Base-by-base conservation (phyloP, 2,797 vertebrate species). In the Oreochromis grahami region DNA sequence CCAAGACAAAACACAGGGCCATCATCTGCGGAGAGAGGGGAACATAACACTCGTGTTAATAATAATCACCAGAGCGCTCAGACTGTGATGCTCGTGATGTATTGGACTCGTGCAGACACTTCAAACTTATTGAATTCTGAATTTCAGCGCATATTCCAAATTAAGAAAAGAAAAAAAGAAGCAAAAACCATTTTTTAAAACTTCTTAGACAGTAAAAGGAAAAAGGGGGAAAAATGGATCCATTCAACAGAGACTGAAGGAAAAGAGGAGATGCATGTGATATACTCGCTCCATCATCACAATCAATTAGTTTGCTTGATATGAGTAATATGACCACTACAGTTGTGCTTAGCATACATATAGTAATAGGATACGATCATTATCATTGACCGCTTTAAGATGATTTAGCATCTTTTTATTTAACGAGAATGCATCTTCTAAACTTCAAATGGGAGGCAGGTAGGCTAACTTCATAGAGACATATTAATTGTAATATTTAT, bases 1-100 rank as follows among this genome's bases (percentile, higher is more conserved):
- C 98, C 94, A 99, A 96, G 87, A 99, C 96, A 3, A 99, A 99
- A 93, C 98, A 99, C 95, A 99, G 87, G 78, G 96, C 98, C 95
- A 99, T 96, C 95, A 99, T 98, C 98, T 99, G 96, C 88, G 63
- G 58, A 63, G 65, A 90, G 63, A 88, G 56, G 81, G 13, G 15
- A 79, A 32, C 29, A 65, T 55, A 68, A 60, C 58, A 53, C 24
- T 19, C 1, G 3, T 7, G 34, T 79, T 55, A 82, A 60, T 41
- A 55, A 43, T 21, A 32, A 51, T 21, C 0, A 24, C 7, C 3
- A 41, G 50, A 43, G 34, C 3, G 13, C 34, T 52, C 21, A 5
- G 17, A 19, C 15, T 29, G 68, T 72, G 26, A 48, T 48, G 43
- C 24, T 48, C 24, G 4, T 17, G 14, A 2, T 29, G 15, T 29